Conservation (phyloP, 92 coral and sea anemone species). For the Parazoanthus swiftii region DNA sequence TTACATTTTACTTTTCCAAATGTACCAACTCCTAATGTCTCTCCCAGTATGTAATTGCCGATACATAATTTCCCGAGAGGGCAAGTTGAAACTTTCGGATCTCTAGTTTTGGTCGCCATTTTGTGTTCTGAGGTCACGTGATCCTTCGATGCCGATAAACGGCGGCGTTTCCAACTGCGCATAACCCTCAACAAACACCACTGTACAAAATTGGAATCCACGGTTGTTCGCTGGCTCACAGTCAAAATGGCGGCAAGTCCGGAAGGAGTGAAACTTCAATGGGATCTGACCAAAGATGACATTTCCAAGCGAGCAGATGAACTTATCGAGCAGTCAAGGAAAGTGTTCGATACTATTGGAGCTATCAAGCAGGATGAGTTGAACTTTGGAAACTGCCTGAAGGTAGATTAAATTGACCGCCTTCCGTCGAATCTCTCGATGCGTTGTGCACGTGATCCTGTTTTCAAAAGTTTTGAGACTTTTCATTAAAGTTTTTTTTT, state of each 20-base stretch:
- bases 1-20: slow-evolving; percentile 98
- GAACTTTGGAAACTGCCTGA: slow-evolving; percentile 75
- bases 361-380: slow-evolving; percentile 81
- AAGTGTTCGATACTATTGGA: slow-evolving; percentile 83
- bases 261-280: slow-evolving; percentile 67
- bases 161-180: slow-evolving; percentile 26
- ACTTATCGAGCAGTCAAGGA: slow-evolving; percentile 75
- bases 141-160: slow-evolving; percentile 20
- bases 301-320: slow-evolving; percentile 78
- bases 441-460: not conserved
- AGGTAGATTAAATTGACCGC: slow-evolving; percentile 52
- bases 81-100: not conserved
- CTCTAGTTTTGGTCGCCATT: slow-evolving; percentile 57
- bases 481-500: no score
- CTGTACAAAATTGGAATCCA: not conserved
- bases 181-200: not conserved
- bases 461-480: not conserved
- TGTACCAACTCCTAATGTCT: slow-evolving; percentile 92
- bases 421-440: not conserved
- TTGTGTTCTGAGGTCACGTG: slow-evolving; percentile 37
- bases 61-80: slow-evolving; percentile 57
- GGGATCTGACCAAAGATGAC: slow-evolving; percentile 84
- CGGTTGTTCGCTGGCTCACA: slow-evolving; percentile 10
- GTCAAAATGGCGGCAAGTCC: slow-evolving; percentile 51
- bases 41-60: slow-evolving; percentile 87